phyloP scores from a whole-genome alignment of 2,113 vertebrate genomes.

The Scophthalmus maximus region DNA sequence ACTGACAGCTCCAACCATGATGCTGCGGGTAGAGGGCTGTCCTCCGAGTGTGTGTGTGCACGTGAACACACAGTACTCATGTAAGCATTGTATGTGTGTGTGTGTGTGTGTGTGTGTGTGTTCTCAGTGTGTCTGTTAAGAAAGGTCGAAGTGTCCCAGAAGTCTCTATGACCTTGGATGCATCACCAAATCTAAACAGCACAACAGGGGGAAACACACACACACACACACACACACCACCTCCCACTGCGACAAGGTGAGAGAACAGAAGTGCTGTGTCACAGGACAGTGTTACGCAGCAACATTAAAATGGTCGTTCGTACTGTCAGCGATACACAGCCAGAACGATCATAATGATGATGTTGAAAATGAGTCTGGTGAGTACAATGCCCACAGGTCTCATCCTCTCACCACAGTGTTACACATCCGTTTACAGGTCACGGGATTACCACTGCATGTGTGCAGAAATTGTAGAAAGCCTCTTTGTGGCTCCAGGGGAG shows the following conservation, averaged over 20 bases:
- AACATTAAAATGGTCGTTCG: constrained; percentile 25
- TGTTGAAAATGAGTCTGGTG: no score
- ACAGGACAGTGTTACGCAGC: constrained; percentile 55
- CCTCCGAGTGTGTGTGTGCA: not conserved
- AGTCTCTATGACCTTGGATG: constrained; percentile 41
- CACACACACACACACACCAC: not conserved
- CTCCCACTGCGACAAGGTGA: constrained; percentile 37
- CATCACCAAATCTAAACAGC: not conserved
- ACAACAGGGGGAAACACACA: not conserved
- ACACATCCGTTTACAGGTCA: not conserved
- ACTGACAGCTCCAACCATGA: constrained; percentile 35
- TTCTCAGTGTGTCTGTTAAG: constrained; percentile 2
- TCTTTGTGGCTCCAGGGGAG: not conserved
- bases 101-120: not conserved
- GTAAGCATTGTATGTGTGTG: not conserved
- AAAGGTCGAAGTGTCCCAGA: no score
- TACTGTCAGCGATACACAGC: constrained; percentile 2
- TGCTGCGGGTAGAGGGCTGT: not conserved
- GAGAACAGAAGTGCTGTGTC: constrained; percentile 56
- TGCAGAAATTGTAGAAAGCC: not conserved
- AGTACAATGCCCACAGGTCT: no score
- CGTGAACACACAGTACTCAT: not conserved
- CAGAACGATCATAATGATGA: no score
- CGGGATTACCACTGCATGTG: not conserved
- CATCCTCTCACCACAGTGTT: not conserved